Evolutionary conservation across 2,113 vertebrate species (phyloP).

Genomic region (Monopterus albus): DNA sequence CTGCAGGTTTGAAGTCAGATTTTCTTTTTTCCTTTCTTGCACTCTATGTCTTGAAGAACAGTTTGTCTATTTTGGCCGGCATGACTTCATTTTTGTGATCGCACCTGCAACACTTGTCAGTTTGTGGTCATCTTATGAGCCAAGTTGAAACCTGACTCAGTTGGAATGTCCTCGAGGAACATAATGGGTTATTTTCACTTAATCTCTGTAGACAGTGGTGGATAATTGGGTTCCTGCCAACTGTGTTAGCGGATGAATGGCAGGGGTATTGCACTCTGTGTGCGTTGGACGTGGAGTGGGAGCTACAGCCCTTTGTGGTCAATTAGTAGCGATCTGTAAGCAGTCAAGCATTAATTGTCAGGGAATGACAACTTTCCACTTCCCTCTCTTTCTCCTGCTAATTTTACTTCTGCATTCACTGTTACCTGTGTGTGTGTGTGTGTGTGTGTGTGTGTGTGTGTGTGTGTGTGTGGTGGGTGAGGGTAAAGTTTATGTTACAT

Average conservation of each 20-base stretch:
- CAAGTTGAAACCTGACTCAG: constrained; percentile 39
- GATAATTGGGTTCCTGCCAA: constrained; percentile 63
- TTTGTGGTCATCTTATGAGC: constrained; percentile 22
- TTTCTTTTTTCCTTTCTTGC: neutral
- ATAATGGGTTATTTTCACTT: constrained; percentile 63
- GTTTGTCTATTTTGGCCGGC: too few species aligned
- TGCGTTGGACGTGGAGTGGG: neutral
- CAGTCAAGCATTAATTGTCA: constrained; percentile 30
- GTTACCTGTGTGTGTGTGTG: too few species aligned
- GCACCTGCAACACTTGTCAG: constrained; percentile 8
- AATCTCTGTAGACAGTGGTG: constrained; percentile 40
- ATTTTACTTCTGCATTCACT: neutral
- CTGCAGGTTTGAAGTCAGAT: neutral
- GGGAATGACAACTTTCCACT: constrained; percentile 16
- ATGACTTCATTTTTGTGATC: constrained; percentile 1
- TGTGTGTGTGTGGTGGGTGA: too few species aligned
- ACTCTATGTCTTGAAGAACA: neutral
- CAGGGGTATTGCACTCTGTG: constrained; percentile 7
- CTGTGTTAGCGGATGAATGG: constrained; percentile 57
- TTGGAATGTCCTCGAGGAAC: constrained; percentile 33
- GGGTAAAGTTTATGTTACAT: too few species aligned
- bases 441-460: too few species aligned
- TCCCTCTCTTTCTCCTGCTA: constrained; percentile 6
- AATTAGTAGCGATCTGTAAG: constrained; percentile 49
- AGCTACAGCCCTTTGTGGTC: constrained; percentile 45